Percentiles rank a stretch among this genome's conserved stretches.
Evolutionary conservation across 1,140 invertebrate genomes (phyloP).

Genomic region (Chironomus tepperi): DNA sequence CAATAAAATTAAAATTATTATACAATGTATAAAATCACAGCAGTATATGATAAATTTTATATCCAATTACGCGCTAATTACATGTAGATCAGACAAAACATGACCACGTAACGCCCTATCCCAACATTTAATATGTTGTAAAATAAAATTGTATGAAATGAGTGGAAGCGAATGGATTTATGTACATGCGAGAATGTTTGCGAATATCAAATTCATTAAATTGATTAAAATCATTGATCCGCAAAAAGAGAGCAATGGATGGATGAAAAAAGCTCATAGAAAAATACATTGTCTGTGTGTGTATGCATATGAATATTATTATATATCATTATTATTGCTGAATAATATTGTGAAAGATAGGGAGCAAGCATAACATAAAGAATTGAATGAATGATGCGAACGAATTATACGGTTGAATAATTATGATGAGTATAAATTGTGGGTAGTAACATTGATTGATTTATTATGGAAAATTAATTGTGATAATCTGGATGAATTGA

Average conservation of each 20-base stretch:
- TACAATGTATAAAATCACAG: too few relatives aligned
- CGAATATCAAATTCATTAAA: not conserved
- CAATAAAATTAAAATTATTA: too few relatives aligned
- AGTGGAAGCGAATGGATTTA: not conserved
- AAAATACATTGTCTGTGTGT: not conserved
- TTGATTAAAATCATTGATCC: not conserved
- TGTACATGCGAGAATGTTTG: too few relatives aligned
- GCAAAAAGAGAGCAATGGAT: not conserved
- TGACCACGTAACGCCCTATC: too few relatives aligned
- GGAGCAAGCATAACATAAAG: not conserved
- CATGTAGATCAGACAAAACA: too few relatives aligned
- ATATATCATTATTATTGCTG: too few relatives aligned
- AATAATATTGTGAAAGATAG: too few relatives aligned
- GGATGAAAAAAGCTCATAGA: not conserved
- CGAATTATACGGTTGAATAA: constrained; percentile 1
- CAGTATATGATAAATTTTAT: too few relatives aligned
- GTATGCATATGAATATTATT: not conserved
- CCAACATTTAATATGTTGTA: too few relatives aligned
- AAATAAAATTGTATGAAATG: too few relatives aligned
- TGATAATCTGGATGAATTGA: too few relatives aligned
- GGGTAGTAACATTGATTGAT: not conserved
- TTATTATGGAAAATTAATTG: not conserved
- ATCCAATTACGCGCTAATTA: too few relatives aligned
- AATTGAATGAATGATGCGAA: not conserved
- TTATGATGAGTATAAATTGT: not conserved